phyloP scores from a whole-genome alignment of 2,888 invertebrate species.

The Diplazon laetatorius region DNA sequence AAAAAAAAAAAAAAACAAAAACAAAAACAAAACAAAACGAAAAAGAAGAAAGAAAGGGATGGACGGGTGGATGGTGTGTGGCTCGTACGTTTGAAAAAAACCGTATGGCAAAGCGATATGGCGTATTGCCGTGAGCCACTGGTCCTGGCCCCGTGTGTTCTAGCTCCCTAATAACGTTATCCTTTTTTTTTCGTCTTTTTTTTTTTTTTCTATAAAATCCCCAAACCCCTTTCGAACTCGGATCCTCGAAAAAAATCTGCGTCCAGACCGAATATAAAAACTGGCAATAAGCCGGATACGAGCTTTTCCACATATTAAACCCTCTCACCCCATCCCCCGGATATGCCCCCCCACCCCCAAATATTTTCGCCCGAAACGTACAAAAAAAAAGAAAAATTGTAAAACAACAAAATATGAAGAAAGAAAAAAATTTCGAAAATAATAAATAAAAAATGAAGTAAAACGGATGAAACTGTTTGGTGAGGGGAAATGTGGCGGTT shows the following conservation, averaged over 20 bases:
- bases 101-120: conserved; percentile 40
- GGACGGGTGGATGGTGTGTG: no score
- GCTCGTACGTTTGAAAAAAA: conserved; percentile 35
- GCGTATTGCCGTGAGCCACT: conserved; percentile 11
- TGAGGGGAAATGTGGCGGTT: conserved; percentile 58
- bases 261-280: conserved; percentile 75
- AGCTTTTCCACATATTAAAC: conserved; percentile 79
- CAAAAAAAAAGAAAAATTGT: conserved; percentile 37
- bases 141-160: conserved; percentile 21
- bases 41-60: neutral
- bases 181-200: conserved; percentile 44
- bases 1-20: conserved; percentile 4
- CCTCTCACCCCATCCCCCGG: conserved; percentile 62
- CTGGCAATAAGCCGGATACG: conserved; percentile 78
- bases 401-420: conserved; percentile 24
- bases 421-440: conserved; percentile 52
- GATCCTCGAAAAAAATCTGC: conserved; percentile 65
- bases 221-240: conserved; percentile 49
- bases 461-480: conserved; percentile 62
- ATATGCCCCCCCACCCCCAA: conserved; percentile 65
- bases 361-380: conserved; percentile 56
- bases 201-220: no score
- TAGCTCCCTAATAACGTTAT: conserved; percentile 59
- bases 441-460: conserved; percentile 46
- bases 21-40: neutral